These are phyloP conservation scores for Smithornis capensis DNA, from an alignment of 2,113 vertebrate species.

Conservation along the genomic window DNA sequence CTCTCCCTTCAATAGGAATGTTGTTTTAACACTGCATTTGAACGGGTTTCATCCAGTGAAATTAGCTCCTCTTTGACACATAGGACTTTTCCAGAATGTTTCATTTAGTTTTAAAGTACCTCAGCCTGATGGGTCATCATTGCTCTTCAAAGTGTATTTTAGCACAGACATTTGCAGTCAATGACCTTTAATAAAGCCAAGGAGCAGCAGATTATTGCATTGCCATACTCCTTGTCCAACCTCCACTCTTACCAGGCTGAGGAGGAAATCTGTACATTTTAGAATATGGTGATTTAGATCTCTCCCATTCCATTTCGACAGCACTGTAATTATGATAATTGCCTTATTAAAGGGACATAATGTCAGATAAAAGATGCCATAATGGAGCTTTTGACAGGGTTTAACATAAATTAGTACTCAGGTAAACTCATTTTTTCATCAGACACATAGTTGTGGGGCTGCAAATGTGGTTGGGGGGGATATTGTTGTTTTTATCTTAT, in stretches of 20 bases:
- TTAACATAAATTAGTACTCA: conserved; percentile 11
- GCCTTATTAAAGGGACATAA: conserved; percentile 56
- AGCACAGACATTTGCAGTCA: background rate
- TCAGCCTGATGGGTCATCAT: background rate
- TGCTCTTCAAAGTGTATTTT: background rate
- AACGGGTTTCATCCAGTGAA: background rate
- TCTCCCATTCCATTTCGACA: background rate
- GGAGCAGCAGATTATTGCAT: background rate
- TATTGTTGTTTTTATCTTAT: background rate
- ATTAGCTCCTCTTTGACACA: background rate
- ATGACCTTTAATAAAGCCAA: background rate
- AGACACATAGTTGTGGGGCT: background rate
- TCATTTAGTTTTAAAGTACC: background rate
- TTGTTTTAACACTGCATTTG: background rate
- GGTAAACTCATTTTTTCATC: conserved; percentile 22
- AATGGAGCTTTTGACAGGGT: conserved; percentile 43
- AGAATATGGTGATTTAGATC: background rate
- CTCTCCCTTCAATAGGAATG: background rate
- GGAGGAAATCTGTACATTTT: background rate
- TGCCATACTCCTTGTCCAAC: background rate
- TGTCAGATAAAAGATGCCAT: conserved; percentile 19
- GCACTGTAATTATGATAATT: conserved; percentile 57
- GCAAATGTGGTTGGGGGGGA: background rate
- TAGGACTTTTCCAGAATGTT: background rate
- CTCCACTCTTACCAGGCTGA: background rate